Conservation (phyloP, 2,888 invertebrate genomes). For the Agrilus mali region DNA sequence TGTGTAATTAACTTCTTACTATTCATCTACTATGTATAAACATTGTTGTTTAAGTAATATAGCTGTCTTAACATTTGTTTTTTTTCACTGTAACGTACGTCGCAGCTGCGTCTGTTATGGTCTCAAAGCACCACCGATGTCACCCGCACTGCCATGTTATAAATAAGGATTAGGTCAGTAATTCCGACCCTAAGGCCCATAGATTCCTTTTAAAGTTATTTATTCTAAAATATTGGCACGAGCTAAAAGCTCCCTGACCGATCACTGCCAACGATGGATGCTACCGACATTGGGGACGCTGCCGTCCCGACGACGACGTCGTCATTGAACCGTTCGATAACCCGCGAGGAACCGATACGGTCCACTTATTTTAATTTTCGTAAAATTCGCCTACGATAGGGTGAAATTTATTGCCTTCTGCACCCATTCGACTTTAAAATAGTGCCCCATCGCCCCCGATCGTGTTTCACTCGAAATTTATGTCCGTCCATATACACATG, state of each 20-base stretch:
- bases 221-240: slow-evolving; percentile 37
- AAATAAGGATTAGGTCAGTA: slow-evolving; percentile 37
- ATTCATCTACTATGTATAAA: too few relatives aligned
- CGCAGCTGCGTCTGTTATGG: slow-evolving; percentile 10
- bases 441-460: background rate
- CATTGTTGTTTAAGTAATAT: too few relatives aligned
- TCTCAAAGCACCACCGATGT: slow-evolving; percentile 12
- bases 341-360: slow-evolving; percentile 27
- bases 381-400: slow-evolving; percentile 26
- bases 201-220: slow-evolving; percentile 37
- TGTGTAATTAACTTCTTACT: too few relatives aligned
- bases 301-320: slow-evolving; percentile 4
- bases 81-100: slow-evolving; percentile 9
- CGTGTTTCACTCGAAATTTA: too few relatives aligned
- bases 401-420: slow-evolving; percentile 18
- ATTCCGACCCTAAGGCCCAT: slow-evolving; percentile 33
- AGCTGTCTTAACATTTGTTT: too few relatives aligned
- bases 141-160: slow-evolving; percentile 32
- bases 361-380: slow-evolving; percentile 38
- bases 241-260: slow-evolving; percentile 24
- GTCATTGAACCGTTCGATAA: slow-evolving; percentile 8
- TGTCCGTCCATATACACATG: too few relatives aligned
- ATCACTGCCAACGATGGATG: slow-evolving; percentile 11
- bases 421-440: slow-evolving; percentile 12
- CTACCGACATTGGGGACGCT: slow-evolving; percentile 12